Conservation (phyloP, 2,888 invertebrate genomes). For the Aethes cnicana region DNA sequence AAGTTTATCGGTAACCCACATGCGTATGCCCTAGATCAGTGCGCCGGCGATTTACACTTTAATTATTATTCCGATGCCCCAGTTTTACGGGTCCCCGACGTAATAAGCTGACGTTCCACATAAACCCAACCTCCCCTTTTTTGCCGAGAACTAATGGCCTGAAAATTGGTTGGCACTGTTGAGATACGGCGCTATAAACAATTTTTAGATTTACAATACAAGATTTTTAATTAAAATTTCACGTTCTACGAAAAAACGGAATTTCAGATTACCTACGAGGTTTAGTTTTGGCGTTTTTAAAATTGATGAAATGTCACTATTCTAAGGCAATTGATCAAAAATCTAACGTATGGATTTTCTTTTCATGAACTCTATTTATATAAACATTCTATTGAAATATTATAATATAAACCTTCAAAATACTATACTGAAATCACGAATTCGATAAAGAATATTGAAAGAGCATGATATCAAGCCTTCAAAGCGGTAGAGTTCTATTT, state of each 20-base stretch:
- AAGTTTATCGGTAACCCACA: conserved; percentile 24
- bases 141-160: conserved; percentile 16
- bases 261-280: no score
- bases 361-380: no score
- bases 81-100: conserved; percentile 17
- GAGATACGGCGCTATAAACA: conserved; percentile 19
- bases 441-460: not conserved
- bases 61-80: conserved; percentile 31
- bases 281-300: no score
- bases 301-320: no score
- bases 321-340: no score
- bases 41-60: conserved; percentile 16
- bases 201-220: conserved; percentile 10
- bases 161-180: conserved; percentile 27
- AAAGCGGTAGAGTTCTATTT: conserved; percentile 13
- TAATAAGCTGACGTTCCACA: conserved; percentile 20
- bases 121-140: conserved; percentile 8
- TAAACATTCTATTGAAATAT: no score
- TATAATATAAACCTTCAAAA: no score
- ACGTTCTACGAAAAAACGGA: no score
- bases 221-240: no score
- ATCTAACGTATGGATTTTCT: no score
- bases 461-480: no score
- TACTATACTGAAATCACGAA: not conserved
- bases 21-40: conserved; percentile 24